These are phyloP conservation scores for Sander lucioperca DNA, from an alignment of 2,113 vertebrate genomes.

Conservation along the genomic window DNA sequence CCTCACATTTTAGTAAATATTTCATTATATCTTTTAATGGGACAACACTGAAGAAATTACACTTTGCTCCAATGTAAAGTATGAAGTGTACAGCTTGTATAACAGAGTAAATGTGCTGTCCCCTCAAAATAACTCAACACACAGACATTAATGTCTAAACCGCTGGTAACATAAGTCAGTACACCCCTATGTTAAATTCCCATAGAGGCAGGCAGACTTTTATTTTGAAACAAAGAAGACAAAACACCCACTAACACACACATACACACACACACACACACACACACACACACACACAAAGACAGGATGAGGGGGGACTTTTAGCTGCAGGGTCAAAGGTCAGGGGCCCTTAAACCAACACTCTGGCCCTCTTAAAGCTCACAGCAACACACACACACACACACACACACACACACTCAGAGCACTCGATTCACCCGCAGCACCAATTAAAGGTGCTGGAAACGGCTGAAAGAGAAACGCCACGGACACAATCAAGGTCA, in stretches of 20 bases:
- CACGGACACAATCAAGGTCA: constrained; percentile 70
- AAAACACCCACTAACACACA: constrained; percentile 37
- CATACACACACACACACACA: constrained; percentile 42
- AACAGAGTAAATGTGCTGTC: too few species aligned
- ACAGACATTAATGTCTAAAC: too few species aligned
- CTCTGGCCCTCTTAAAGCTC: constrained; percentile 76
- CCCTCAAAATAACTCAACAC: too few species aligned
- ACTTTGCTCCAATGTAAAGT: too few species aligned
- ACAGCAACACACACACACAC: constrained; percentile 77
- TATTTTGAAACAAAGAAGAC: constrained; percentile 47
- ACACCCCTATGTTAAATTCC: too few species aligned
- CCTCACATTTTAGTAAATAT: too few species aligned
- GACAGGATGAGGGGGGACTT: constrained; percentile 33
- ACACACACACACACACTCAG: constrained; percentile 58
- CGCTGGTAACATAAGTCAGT: too few species aligned
- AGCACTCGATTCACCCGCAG: constrained; percentile 72
- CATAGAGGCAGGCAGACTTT: too few species aligned
- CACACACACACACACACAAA: constrained; percentile 26
- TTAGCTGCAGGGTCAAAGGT: constrained; percentile 73
- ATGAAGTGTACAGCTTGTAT: too few species aligned
- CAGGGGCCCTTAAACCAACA: constrained; percentile 83
- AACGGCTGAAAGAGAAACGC: constrained; percentile 61
- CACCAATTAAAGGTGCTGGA: constrained; percentile 77
- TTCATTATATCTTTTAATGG: too few species aligned
- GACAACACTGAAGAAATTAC: too few species aligned